Evolutionary conservation across 1,140 invertebrate genomes (phyloP).

Genomic region (Parapsyche elsis): DNA sequence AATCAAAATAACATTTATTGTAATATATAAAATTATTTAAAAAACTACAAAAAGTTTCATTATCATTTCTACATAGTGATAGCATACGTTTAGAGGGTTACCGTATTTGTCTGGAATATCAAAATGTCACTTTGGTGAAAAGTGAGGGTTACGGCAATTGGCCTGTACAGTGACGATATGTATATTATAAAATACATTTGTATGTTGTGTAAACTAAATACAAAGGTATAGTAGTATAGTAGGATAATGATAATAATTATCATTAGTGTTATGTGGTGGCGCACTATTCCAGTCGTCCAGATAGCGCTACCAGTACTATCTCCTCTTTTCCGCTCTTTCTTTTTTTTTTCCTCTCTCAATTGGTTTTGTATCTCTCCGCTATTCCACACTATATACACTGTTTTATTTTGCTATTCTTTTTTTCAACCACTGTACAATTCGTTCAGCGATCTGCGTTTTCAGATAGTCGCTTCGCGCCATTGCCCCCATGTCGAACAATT

Average conservation of each 20-base stretch:
- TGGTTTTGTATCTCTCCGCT: constrained; percentile 42
- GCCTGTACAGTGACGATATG: too few species aligned
- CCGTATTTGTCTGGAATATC: too few species aligned
- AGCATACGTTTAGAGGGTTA: too few species aligned
- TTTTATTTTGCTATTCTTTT: constrained; percentile 15
- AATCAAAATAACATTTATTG: too few species aligned
- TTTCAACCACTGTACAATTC: constrained; percentile 45
- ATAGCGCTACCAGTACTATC: constrained; percentile 14
- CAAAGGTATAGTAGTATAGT: too few species aligned
- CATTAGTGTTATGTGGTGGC: neutral
- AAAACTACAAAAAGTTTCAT: too few species aligned
- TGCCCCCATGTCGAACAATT: constrained; percentile 33
- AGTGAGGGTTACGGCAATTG: too few species aligned
- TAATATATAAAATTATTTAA: too few species aligned
- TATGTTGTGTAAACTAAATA: too few species aligned
- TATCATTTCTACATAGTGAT: too few species aligned
- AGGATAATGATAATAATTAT: neutral
- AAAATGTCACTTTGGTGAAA: too few species aligned
- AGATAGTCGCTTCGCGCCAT: constrained; percentile 37
- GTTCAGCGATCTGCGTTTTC: constrained; percentile 26
- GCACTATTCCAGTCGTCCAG: neutral
- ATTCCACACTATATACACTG: constrained; percentile 33
- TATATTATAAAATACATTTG: too few species aligned
- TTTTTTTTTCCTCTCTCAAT: constrained; percentile 38
- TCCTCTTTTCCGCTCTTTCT: constrained; percentile 24